These are phyloP conservation scores for Pseudorhombus dupliciocellatus DNA, from an alignment of 2,113 vertebrate species.

Conservation along the genomic window DNA sequence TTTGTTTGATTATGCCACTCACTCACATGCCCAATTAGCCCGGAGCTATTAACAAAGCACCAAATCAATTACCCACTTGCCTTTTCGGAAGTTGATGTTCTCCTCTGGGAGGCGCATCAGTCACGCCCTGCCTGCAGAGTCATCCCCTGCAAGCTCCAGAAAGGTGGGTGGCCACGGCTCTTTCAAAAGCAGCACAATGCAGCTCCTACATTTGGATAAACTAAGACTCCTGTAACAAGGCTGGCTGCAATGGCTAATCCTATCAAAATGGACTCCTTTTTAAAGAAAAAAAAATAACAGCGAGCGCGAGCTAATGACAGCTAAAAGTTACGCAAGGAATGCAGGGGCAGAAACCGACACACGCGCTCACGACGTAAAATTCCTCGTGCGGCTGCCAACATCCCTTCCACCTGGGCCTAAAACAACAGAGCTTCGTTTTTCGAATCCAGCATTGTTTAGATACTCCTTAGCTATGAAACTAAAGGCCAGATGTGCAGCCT, in stretches of 20 bases:
- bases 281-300: conserved; percentile 75
- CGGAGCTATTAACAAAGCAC: conserved; percentile 68
- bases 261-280: conserved; percentile 82
- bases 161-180: conserved; percentile 79
- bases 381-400: conserved; percentile 57
- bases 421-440: conserved; percentile 78
- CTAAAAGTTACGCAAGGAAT: conserved; percentile 78
- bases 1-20: conserved; percentile 49
- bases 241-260: conserved; percentile 79
- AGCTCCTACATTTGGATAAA: conserved; percentile 76
- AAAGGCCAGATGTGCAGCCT: conserved; percentile 78
- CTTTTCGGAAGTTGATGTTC: conserved; percentile 68
- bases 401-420: conserved; percentile 79
- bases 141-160: conserved; percentile 65
- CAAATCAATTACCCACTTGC: conserved; percentile 74
- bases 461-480: conserved; percentile 80
- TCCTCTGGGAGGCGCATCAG: conserved; percentile 69
- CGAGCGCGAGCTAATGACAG: conserved; percentile 70
- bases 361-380: conserved; percentile 40
- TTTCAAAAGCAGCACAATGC: conserved; percentile 77
- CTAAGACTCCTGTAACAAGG: conserved; percentile 79
- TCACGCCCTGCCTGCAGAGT: conserved; percentile 68
- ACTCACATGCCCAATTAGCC: conserved; percentile 64
- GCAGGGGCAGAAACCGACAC: conserved; percentile 64
- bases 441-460: conserved; percentile 75